phyloP scores from a whole-genome alignment of 2,888 invertebrate species.

The Phalera bucephala region DNA sequence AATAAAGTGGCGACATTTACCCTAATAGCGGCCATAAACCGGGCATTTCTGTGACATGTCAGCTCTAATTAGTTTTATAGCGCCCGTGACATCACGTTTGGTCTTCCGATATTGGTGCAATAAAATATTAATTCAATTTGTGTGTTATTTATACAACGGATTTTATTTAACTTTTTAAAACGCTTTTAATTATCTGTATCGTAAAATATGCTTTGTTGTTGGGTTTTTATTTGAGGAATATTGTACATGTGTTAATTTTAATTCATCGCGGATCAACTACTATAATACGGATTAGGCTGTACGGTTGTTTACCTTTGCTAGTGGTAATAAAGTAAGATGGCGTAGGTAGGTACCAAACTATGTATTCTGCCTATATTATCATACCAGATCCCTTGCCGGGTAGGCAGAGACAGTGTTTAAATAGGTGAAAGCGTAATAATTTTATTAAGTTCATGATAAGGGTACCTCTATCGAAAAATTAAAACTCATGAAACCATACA shows the following conservation, averaged over 20 bases:
- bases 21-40: slow-evolving; percentile 41
- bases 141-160: slow-evolving; percentile 29
- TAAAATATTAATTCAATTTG: slow-evolving; percentile 52
- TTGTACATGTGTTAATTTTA: slow-evolving; percentile 3
- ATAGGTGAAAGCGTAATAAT: no score
- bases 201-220: slow-evolving; percentile 9
- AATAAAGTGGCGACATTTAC: slow-evolving; percentile 30
- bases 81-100: slow-evolving; percentile 43
- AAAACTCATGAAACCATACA: no score
- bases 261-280: neutral
- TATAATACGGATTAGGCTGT: no score
- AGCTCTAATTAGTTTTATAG: slow-evolving; percentile 61
- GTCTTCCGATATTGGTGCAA: slow-evolving; percentile 24
- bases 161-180: slow-evolving; percentile 20
- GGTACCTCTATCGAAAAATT: no score
- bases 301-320: no score
- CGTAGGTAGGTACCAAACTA: no score
- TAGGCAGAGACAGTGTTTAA: no score
- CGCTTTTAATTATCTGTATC: slow-evolving; percentile 36
- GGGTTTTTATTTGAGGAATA: neutral
- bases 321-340: neutral
- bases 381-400: no score
- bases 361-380: no score
- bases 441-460: no score
- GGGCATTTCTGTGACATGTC: slow-evolving; percentile 37